Conservation (phyloP, 92 coral and sea anemone genomes). For the Paramuricea clavata region DNA sequence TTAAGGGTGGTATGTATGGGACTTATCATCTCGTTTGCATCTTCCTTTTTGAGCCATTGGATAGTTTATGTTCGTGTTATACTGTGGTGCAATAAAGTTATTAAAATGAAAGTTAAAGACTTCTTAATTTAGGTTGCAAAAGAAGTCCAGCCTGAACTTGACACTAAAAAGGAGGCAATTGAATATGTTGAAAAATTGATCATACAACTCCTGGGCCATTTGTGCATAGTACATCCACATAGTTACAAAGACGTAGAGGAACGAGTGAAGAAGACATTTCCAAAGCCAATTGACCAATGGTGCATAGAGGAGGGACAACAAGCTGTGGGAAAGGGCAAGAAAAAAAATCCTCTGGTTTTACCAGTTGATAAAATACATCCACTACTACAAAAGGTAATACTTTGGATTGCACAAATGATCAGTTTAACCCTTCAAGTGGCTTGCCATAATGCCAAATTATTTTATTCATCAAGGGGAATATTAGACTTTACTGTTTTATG, state of each 20-base stretch:
- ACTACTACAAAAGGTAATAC: slow-evolving; percentile 75
- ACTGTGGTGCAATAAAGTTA: too few relatives aligned
- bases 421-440: too few relatives aligned
- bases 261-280: slow-evolving; percentile 89
- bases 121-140: slow-evolving; percentile 93
- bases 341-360: slow-evolving; percentile 81
- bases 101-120: too few relatives aligned
- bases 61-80: too few relatives aligned
- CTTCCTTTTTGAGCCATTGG: too few relatives aligned
- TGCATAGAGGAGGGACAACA: slow-evolving; percentile 90
- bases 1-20: too few relatives aligned
- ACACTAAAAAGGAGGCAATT: slow-evolving; percentile 91
- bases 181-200: slow-evolving; percentile 94
- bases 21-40: too few relatives aligned
- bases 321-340: slow-evolving; percentile 91
- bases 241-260: slow-evolving; percentile 89
- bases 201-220: slow-evolving; percentile 82
- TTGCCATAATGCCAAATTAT: not conserved
- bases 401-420: not conserved
- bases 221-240: slow-evolving; percentile 91
- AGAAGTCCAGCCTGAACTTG: slow-evolving; percentile 90
- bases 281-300: slow-evolving; percentile 98
- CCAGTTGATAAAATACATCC: slow-evolving; percentile 98
- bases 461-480: too few relatives aligned
- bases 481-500: too few relatives aligned